Evolutionary conservation across 2,113 vertebrate genomes (phyloP).

Genomic region (Hypanus sabinus): DNA sequence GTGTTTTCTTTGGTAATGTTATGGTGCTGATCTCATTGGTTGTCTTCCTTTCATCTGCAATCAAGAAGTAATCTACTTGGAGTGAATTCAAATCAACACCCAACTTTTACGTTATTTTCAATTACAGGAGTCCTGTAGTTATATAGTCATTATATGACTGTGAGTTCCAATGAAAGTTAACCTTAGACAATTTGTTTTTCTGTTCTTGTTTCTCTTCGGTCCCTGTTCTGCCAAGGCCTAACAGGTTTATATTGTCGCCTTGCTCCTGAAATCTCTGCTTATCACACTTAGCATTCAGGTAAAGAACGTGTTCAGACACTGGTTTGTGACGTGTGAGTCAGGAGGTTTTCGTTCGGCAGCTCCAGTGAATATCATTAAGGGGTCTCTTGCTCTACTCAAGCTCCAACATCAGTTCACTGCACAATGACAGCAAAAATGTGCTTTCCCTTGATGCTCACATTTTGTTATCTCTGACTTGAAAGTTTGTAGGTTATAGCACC

Average conservation of each 20-base stretch:
- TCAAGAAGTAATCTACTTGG: neutral
- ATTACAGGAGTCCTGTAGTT: neutral
- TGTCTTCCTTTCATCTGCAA: neutral
- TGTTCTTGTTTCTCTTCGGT: neutral
- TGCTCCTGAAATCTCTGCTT: neutral
- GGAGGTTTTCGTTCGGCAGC: neutral
- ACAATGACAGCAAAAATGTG: no score
- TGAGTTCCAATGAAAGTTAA: neutral
- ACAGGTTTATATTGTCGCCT: neutral
- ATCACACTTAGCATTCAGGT: neutral
- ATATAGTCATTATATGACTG: neutral
- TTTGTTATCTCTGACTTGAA: neutral
- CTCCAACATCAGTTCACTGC: neutral
- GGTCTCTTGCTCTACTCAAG: neutral
- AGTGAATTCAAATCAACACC: neutral
- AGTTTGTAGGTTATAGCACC: neutral
- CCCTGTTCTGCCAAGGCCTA: neutral
- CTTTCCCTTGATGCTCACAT: neutral
- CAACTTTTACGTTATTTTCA: neutral
- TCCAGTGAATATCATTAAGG: neutral
- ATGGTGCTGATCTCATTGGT: neutral
- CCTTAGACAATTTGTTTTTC: neutral
- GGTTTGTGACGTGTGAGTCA: neutral
- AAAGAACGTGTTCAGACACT: neutral
- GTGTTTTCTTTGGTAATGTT: neutral